phyloP scores from a whole-genome alignment of 30 jellyfish, hydroid and myxozoan genomes.

The Pseudorhiza aurosa region DNA sequence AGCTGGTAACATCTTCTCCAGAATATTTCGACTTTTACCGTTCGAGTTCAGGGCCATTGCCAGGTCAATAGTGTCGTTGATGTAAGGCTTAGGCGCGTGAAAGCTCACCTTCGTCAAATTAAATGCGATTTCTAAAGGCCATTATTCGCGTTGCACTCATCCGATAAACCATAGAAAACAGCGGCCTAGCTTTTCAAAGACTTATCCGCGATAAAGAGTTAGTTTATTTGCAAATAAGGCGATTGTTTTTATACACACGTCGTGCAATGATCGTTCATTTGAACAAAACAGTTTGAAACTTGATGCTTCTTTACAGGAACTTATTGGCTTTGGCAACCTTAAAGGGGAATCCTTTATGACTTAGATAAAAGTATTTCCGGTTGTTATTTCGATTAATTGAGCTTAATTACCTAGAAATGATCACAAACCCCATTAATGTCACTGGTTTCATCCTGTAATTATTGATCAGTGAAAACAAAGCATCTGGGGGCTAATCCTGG shows the following conservation, averaged over 20 bases:
- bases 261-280: constrained; percentile 4
- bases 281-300: not conserved
- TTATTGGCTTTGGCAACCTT: not conserved
- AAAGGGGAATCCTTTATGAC: not conserved
- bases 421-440: too few relatives aligned
- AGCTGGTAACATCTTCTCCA: constrained; percentile 17
- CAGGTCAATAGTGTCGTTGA: constrained; percentile 9
- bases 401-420: not conserved
- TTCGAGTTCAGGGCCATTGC: constrained; percentile 30
- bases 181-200: constrained; percentile 9
- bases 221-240: not conserved
- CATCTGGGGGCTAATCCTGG: too few relatives aligned
- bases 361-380: not conserved
- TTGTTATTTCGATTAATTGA: not conserved
- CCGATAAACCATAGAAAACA: constrained; percentile 39
- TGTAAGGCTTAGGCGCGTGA: not conserved
- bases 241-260: constrained; percentile 19
- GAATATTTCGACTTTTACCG: constrained; percentile 20
- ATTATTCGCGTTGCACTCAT: constrained; percentile 39
- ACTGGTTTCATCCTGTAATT: too few relatives aligned
- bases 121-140: constrained; percentile 24
- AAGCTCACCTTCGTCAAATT: constrained; percentile 20
- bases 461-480: too few relatives aligned
- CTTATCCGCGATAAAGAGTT: constrained; percentile 5
- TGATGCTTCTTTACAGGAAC: not conserved